Base-by-base conservation (phyloP, 2,888 invertebrate species). In the Pseudanteris insignis region DNA sequence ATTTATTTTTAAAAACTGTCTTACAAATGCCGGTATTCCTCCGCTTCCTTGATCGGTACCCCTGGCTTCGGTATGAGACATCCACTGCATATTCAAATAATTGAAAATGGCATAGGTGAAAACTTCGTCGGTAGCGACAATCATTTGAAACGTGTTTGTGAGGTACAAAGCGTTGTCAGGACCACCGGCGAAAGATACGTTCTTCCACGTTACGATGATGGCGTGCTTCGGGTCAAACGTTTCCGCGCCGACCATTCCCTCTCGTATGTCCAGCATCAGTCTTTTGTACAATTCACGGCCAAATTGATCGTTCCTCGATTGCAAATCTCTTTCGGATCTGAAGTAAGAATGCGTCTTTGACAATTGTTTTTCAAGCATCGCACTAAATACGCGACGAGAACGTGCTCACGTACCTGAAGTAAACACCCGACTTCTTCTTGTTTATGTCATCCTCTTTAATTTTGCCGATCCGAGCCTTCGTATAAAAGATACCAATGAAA, bases 71-170 rank as follows among this genome's bases (percentile, higher is more conserved):
- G 95, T 94, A 71, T 94, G 92, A 7, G 90, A 88, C 7, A 91
- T 91, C 94, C 96, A 97, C 71, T 89, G 89, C 58, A 98, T 86
- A 65, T 91, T 88, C 43, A 89, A 86, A 77, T 98, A 99, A 82
- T 98, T 98, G 81, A 94, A 94, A 46, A 99, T 94, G 0, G 90
- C 93, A 76, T 96, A 99, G 0, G 96, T 94, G 73, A 91, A 90
- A 2, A 94, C 92, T 82, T 94, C 96, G 76, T 96, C 94, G 0
- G 96, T 94, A 0, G 92, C 93, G 43, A 98, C 78, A 2, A 96
- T 88, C 85, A 94, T 84, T 88, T 99, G 98, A 83, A 96, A 98
- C 0, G 96, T 94, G 78, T 97, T 97, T 1, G 94, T 94, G 90
- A 92, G 85, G 74, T 83, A 88, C n/a, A 91, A 81, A 0, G 91